phyloP scores from a whole-genome alignment of 2,797 vertebrate species.

The Champsocephalus esox region DNA sequence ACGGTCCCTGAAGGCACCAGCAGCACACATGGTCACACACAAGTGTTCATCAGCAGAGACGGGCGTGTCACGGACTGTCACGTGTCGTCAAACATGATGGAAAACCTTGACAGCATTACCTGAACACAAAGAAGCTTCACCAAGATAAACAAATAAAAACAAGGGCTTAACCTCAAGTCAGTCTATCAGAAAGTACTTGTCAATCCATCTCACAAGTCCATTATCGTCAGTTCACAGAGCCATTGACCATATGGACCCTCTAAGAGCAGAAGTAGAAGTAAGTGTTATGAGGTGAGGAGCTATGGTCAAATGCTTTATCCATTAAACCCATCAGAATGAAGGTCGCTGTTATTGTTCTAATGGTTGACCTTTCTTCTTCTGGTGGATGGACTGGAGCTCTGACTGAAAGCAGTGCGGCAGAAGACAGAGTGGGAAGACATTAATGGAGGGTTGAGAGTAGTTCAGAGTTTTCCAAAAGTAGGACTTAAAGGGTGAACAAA shows the following conservation, averaged over 20 bases:
- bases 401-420: conserved; percentile 15
- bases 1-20: conserved; percentile 56
- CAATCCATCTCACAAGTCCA: conserved; percentile 43
- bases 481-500: not conserved
- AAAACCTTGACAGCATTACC: conserved; percentile 43
- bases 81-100: conserved; percentile 63
- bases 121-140: conserved; percentile 32
- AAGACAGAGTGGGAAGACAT: conserved; percentile 9
- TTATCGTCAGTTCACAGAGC: conserved; percentile 51
- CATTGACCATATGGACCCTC: conserved; percentile 29
- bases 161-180: conserved; percentile 30
- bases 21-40: conserved; percentile 62
- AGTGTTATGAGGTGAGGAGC: conserved; percentile 32
- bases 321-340: conserved; percentile 43
- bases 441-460: conserved; percentile 34
- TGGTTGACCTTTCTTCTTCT: conserved; percentile 48
- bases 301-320: conserved; percentile 38
- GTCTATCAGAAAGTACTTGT: conserved; percentile 38
- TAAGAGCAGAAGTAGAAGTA: conserved; percentile 14
- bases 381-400: conserved; percentile 32
- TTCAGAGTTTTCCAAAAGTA: not conserved
- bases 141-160: conserved; percentile 26
- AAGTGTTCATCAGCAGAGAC: conserved; percentile 65
- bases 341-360: conserved; percentile 47
- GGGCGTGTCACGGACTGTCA: conserved; percentile 54